phyloP scores from a whole-genome alignment of 1,140 invertebrate species.

The Cotesia typhae region DNA sequence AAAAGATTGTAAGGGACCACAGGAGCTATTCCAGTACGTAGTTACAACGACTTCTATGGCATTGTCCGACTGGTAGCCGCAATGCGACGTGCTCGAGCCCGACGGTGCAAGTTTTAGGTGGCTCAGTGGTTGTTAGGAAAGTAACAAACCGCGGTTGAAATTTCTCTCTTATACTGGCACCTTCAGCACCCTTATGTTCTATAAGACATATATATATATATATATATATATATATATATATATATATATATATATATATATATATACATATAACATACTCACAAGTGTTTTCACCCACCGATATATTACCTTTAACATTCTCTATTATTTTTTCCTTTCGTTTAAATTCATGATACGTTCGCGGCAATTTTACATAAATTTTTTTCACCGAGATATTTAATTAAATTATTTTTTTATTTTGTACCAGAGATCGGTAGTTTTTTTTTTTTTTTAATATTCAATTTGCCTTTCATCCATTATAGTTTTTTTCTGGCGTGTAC shows the following conservation, averaged over 20 bases:
- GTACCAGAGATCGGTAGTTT: not conserved
- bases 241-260: no score
- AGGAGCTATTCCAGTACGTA: constrained; percentile 50
- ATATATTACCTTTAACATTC: not conserved
- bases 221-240: no score
- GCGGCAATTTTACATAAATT: not conserved
- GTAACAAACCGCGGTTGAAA: constrained; percentile 48
- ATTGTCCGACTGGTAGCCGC: constrained; percentile 53
- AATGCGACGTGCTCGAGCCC: constrained; percentile 53
- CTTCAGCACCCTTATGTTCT: no score
- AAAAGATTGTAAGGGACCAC: constrained; percentile 40
- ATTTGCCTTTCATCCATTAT: constrained; percentile 14
- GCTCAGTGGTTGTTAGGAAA: constrained; percentile 50
- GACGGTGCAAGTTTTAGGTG: constrained; percentile 47
- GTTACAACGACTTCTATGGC: constrained; percentile 48
- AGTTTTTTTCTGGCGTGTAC: not conserved
- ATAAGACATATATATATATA: no score
- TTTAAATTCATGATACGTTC: no score
- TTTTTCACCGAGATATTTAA: not conserved
- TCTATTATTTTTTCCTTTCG: no score
- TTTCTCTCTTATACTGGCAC: constrained; percentile 27
- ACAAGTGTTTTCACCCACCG: not conserved
- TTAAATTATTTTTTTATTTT: not conserved
- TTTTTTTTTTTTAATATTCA: constrained; percentile 3
- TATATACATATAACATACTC: no score